A percentile compares a stretch with the other conserved stretches of the same genome.
Conservation (phyloP, 2,888 invertebrate species). For the Drosophila rellima region DNA sequence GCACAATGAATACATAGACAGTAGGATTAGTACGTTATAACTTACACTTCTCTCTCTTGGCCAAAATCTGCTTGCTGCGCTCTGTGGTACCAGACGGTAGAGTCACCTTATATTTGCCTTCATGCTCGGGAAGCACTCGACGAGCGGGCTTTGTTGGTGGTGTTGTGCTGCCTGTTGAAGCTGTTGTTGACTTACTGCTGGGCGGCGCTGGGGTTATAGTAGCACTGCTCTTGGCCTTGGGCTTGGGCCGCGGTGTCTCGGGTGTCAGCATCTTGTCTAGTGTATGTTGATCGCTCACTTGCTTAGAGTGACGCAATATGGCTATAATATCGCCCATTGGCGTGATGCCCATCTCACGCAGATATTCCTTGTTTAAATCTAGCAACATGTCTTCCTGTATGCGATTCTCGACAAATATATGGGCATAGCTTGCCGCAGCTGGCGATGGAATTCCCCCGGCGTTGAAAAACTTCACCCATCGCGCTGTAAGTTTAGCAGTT, state of each 20-base stretch:
- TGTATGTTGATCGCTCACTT: conserved; percentile 88
- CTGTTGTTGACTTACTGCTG: conserved; percentile 41
- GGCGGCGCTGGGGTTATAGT: not conserved
- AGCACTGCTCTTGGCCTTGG: conserved; percentile 3
- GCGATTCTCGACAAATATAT: conserved; percentile 94
- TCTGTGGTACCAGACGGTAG: conserved; percentile 87
- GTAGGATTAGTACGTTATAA: not conserved
- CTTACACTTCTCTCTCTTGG: conserved; percentile 84
- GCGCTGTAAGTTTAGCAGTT: conserved; percentile 64
- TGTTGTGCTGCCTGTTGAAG: conserved; percentile 22
- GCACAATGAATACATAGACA: not conserved
- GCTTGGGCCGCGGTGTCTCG: conserved; percentile 85
- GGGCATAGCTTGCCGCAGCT: conserved; percentile 93
- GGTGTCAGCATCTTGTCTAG: conserved; percentile 88
- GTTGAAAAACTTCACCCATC: conserved; percentile 95
- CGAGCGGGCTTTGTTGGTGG: conserved; percentile 82
- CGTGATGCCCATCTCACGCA: conserved; percentile 95
- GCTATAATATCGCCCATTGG: conserved; percentile 90
- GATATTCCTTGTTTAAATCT: conserved; percentile 94
- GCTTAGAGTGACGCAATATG: conserved; percentile 89
- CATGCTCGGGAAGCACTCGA: conserved; percentile 87
- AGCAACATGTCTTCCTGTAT: conserved; percentile 94
- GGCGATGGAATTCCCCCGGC: conserved; percentile 92
- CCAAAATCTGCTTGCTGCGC: conserved; percentile 86
- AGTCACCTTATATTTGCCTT: conserved; percentile 87